A percentile compares a stretch with the other conserved stretches of the same genome.
These are phyloP conservation scores for Thermophis baileyi DNA, from an alignment of 2,113 vertebrate genomes.

Conservation along the genomic window DNA sequence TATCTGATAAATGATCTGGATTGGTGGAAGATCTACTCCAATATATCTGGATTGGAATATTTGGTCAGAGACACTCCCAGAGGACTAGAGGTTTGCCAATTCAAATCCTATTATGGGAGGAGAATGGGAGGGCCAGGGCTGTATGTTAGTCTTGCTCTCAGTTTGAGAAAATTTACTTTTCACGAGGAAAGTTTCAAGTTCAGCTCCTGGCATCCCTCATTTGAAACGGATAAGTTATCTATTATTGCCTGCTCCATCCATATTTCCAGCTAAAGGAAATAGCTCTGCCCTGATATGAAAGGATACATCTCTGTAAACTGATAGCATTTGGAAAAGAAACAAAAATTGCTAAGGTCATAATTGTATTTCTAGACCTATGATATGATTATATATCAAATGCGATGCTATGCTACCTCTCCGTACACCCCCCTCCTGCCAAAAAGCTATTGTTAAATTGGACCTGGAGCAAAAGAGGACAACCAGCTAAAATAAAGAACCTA, in stretches of 20 bases:
- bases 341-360: neutral
- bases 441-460: neutral
- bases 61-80: neutral
- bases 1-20: neutral
- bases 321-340: neutral
- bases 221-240: neutral
- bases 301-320: neutral
- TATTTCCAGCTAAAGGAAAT: neutral
- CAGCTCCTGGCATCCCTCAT: too few species aligned
- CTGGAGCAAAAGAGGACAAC: neutral
- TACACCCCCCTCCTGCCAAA: neutral
- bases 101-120: neutral
- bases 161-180: neutral
- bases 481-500: neutral
- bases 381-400: neutral
- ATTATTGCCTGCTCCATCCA: neutral
- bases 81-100: neutral
- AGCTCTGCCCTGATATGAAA: neutral
- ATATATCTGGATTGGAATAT: neutral
- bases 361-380: neutral
- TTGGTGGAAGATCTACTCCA: neutral
- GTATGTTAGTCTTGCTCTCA: neutral
- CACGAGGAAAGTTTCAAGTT: neutral
- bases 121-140: neutral
- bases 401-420: neutral